Percentiles rank a stretch among this genome's conserved stretches.
Evolutionary conservation across 2,797 vertebrate genomes (phyloP).

Genomic region (Sebastiscus tertius): DNA sequence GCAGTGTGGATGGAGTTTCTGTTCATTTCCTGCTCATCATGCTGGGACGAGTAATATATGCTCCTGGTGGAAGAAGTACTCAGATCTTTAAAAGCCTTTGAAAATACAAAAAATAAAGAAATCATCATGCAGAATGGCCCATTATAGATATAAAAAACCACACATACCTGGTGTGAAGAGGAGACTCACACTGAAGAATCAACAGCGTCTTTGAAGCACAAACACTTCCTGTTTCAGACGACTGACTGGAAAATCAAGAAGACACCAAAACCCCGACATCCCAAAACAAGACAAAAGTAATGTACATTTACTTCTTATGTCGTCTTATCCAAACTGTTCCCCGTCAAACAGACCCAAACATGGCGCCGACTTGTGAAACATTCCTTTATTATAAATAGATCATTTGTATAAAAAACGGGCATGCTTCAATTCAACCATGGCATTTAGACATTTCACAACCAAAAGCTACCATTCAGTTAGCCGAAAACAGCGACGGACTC

Average conservation of each 20-base stretch:
- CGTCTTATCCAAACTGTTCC: background rate
- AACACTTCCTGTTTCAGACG: background rate
- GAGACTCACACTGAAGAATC: background rate
- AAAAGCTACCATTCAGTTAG: conserved; percentile 88
- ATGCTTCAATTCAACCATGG: conserved; percentile 92
- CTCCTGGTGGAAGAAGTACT: background rate
- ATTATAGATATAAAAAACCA: background rate
- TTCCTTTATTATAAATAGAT: conserved; percentile 99
- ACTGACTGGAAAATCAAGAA: background rate
- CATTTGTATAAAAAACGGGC: conserved; percentile 97
- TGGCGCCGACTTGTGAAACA: conserved; percentile 93
- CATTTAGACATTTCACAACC: conserved; percentile 92
- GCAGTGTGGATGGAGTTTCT: conserved; percentile 4
- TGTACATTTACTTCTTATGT: background rate
- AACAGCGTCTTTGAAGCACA: background rate
- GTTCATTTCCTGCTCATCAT: background rate
- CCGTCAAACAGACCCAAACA: conserved; percentile 75
- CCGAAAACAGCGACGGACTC: conserved; percentile 88
- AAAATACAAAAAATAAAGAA: too few relatives aligned
- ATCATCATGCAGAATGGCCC: too few relatives aligned
- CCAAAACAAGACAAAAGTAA: background rate
- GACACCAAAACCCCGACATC: background rate
- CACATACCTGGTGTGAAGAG: background rate
- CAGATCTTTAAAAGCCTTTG: background rate
- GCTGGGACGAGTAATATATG: background rate